Conservation (phyloP, 2,113 vertebrate genomes). For the Atherinomorus stipes region DNA sequence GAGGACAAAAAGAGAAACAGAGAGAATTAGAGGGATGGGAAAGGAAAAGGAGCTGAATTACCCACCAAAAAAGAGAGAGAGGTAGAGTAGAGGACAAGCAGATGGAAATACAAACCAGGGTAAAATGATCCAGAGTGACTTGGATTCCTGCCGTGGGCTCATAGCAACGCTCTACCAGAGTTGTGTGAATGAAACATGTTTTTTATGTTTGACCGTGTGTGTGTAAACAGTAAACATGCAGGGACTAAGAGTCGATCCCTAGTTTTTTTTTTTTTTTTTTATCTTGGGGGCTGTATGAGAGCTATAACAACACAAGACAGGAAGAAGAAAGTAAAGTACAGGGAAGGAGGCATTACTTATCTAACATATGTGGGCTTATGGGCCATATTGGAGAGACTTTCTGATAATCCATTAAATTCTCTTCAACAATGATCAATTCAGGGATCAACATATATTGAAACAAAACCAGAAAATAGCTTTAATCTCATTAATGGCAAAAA, state of each 20-base stretch:
- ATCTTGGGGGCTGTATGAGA: slow-evolving; percentile 18
- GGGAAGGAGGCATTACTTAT: slow-evolving; percentile 8
- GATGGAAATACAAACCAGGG: slow-evolving; percentile 57
- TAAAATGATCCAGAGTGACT: slow-evolving; percentile 62
- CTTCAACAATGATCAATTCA: slow-evolving; percentile 39
- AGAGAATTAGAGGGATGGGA: background rate
- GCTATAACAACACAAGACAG: slow-evolving; percentile 17
- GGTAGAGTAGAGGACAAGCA: slow-evolving; percentile 43
- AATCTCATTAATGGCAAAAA: slow-evolving; percentile 55
- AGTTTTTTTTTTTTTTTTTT: too few species aligned
- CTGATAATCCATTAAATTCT: slow-evolving; percentile 10
- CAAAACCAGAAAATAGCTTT: slow-evolving; percentile 17
- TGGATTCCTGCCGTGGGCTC: slow-evolving; percentile 60
- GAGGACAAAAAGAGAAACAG: slow-evolving; percentile 9
- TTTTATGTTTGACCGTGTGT: background rate
- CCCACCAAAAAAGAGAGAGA: slow-evolving; percentile 16
- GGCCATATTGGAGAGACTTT: slow-evolving; percentile 24
- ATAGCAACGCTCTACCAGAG: slow-evolving; percentile 34
- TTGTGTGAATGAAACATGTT: slow-evolving; percentile 42
- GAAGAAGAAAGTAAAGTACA: background rate
- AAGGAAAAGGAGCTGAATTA: slow-evolving; percentile 28
- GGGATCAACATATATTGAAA: slow-evolving; percentile 39
- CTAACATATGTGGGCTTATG: background rate
- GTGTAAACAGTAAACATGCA: background rate
- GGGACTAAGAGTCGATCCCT: slow-evolving; percentile 23